Conservation (phyloP, 1,140 invertebrate genomes). For the Prorops nasuta region DNA sequence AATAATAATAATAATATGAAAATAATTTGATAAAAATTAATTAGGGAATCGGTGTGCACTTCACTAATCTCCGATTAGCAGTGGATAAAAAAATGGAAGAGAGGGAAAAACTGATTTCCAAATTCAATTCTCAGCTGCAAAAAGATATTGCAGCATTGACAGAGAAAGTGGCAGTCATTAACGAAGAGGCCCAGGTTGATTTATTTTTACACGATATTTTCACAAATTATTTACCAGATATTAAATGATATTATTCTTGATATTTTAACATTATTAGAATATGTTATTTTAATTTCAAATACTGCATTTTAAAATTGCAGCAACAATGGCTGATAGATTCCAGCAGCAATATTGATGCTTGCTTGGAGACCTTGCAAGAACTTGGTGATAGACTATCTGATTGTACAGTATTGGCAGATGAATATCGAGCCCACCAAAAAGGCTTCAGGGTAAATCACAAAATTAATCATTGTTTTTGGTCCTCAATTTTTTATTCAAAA, state of each 20-base stretch:
- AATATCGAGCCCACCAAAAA: slow-evolving; percentile 70
- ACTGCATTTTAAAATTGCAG: slow-evolving; percentile 56
- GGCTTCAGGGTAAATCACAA: slow-evolving; percentile 64
- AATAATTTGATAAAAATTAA: not conserved
- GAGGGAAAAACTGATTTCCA: slow-evolving; percentile 55
- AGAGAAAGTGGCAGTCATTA: slow-evolving; percentile 65
- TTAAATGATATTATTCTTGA: too few species aligned
- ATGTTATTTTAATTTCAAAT: too few species aligned
- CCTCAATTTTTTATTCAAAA: not conserved
- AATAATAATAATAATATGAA: too few species aligned
- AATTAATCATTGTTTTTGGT: too few species aligned
- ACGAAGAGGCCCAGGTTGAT: slow-evolving; percentile 62
- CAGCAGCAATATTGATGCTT: slow-evolving; percentile 65
- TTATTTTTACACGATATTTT: not conserved
- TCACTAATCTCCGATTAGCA: slow-evolving; percentile 43
- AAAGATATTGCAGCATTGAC: slow-evolving; percentile 66
- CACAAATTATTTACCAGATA: too few species aligned
- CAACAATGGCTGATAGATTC: slow-evolving; percentile 72
- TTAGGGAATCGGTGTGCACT: slow-evolving; percentile 39
- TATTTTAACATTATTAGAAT: too few species aligned
- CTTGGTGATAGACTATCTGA: slow-evolving; percentile 62
- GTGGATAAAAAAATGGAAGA: slow-evolving; percentile 60
- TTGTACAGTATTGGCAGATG: slow-evolving; percentile 64
- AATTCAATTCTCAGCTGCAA: slow-evolving; percentile 62
- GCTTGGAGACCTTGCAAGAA: slow-evolving; percentile 62